phyloP scores from a whole-genome alignment of 2,888 invertebrate genomes.

The Neelides folsomi region DNA sequence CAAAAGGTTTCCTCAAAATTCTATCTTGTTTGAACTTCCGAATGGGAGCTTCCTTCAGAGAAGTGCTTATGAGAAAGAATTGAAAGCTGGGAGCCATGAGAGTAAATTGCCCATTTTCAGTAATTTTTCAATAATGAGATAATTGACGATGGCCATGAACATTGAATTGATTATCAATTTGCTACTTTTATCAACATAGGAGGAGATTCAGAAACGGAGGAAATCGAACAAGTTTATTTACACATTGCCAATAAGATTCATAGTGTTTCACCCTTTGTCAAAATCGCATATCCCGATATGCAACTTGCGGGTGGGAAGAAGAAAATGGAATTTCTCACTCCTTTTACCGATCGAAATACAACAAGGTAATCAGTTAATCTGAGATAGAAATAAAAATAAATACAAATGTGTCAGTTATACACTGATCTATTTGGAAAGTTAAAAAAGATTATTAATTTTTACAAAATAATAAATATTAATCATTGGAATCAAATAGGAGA shows the following conservation, averaged over 20 bases:
- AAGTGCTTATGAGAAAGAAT: background rate
- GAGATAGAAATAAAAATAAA: background rate
- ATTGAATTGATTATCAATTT: background rate
- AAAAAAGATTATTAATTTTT: background rate
- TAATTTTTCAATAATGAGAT: too few species aligned
- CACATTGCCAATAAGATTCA: conserved; percentile 46
- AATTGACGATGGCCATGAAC: conserved; percentile 7
- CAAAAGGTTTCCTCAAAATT: background rate
- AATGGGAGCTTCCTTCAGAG: background rate
- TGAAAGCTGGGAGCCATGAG: background rate
- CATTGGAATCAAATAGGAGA: conserved; percentile 39
- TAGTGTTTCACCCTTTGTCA: conserved; percentile 55
- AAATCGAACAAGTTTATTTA: conserved; percentile 40
- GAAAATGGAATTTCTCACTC: conserved; percentile 3
- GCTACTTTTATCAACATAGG: conserved; percentile 4
- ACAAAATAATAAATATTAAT: too few species aligned
- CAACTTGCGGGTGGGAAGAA: conserved; percentile 40
- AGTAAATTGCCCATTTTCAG: background rate
- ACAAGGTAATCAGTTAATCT: conserved; percentile 2
- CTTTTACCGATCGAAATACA: conserved; percentile 6
- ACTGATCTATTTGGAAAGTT: background rate
- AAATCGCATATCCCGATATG: conserved; percentile 63
- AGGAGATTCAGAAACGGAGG: conserved; percentile 5
- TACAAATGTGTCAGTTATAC: background rate
- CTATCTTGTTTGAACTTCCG: conserved; percentile 5